Base-by-base conservation (phyloP, 2,888 invertebrate genomes). In the Bursaphelenchus okinawaensis region DNA sequence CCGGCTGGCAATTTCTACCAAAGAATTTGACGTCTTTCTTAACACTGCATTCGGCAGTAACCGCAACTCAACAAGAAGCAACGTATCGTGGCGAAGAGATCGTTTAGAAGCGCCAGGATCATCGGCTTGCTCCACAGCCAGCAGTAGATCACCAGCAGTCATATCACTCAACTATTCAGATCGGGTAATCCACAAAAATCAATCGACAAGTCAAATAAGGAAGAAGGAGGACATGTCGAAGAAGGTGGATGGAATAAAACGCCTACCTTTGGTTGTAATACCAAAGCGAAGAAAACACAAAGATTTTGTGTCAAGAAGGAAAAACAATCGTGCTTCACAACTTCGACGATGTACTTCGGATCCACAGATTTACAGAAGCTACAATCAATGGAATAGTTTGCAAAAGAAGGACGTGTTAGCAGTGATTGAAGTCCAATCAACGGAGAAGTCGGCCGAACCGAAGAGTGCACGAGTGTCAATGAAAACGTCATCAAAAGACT, bases 201-300 rank as follows among this genome's bases (percentile, higher is more conserved):
- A 40, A n/a, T 40, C 40, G 16, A 40, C 40, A 4, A 16, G 16
- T 12, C 40, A 40, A 4, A 40, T 40, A 12, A 20, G 40, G 31
- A 19, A 24, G 31, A 26, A 23, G 12, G 31, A 19, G 28, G 28
- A 3, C 23, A 69, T 69, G 68, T 59, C 64, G 52, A 69, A 70
- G 62, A 66, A 57, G 27, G 57, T 60, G 9, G 55, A 71, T 60
- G 73, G 75, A 24, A 67, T 76, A 22, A 71, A 76, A 20, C 69
- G 75, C 19, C 63, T 78, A 61, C 81, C 81, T 1, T 66, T 81
- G 19, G 80, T 81, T 19, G 80, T 81, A 27, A 81, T 81, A 52
- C 81, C 81, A 7, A 63, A 76, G 8, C 72, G 77, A 50, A 62
- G 80, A 22, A 81, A 80, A 65, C 79, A 81, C 65, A 81, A 81